Evolutionary conservation across 2,113 vertebrate genomes (phyloP), one percentile per base, ranked within the genome.

Genomic region (Sitta europaea): DNA sequence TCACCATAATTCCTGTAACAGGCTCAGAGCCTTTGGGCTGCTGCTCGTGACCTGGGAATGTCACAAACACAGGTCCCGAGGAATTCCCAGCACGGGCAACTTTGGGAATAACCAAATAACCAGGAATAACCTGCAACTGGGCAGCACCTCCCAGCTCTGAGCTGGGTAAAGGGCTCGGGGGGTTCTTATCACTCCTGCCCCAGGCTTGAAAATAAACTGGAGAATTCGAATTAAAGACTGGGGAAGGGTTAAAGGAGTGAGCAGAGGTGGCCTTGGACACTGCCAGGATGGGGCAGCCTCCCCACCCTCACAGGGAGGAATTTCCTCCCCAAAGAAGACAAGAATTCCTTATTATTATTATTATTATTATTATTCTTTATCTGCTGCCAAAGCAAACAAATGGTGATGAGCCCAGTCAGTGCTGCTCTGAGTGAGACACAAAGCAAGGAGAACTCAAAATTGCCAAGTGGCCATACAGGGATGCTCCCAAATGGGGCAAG

Each of bases 1-100:
- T 55, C 66, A 90, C 67, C 91, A 61, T 86, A 93, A 94, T 95
- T 97, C 96, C n/a, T n/a, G n/a, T n/a, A n/a, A n/a, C n/a, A n/a
- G n/a, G n/a, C n/a, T n/a, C n/a, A n/a, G n/a, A n/a, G n/a, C n/a
- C n/a, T n/a, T n/a, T 80, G 71, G 81, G 95, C 78, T 53, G 50
- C 80, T 93, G 94, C 95, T 92, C n/a, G 81, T 92, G 92, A 84
- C 94, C 96, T 33, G 63, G 63, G 79, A 76, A 36, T 43, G 62
- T 84, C 29, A 28, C n/a, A 5, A 31, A 7, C 43, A 31, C 3
- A 12, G 36, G 66, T 62, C 67, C 66, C 62, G 38, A 6, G 54
- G 92, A 58, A 68, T 72, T 90, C 50, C n/a, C 33, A 58, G 72
- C 27, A 2, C 13, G 22, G 61, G 68, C 68, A 78, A 51, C 4